Percentiles rank a stretch among this genome's conserved stretches.
Conservation (phyloP, 2,113 vertebrate genomes). For the Phyllostomus discolor region DNA sequence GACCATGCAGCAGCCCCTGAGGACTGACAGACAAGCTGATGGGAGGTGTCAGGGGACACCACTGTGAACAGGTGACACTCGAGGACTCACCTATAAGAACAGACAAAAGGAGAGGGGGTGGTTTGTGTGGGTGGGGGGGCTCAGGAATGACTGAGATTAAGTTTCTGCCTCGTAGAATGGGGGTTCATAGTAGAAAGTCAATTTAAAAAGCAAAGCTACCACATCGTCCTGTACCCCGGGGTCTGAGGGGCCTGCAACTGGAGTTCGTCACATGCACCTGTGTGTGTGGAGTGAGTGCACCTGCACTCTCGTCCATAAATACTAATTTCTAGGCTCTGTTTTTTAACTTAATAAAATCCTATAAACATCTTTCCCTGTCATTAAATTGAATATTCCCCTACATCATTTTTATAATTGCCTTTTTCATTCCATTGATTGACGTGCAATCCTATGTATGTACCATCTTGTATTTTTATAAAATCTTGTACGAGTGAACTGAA, state of each 20-base stretch:
- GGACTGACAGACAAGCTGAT: background rate
- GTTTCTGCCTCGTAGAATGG: background rate
- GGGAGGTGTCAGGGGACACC: background rate
- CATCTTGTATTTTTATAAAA: background rate
- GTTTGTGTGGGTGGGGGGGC: background rate
- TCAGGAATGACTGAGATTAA: background rate
- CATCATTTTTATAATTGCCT: background rate
- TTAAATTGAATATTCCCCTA: slow-evolving; percentile 17
- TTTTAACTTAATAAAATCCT: background rate
- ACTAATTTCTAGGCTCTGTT: background rate
- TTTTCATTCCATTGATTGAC: background rate
- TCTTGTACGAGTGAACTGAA: background rate
- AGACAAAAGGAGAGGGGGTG: background rate
- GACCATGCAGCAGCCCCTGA: too few species aligned
- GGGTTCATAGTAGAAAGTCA: background rate
- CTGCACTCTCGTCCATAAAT: background rate
- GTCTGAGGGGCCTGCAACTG: background rate
- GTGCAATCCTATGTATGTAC: background rate
- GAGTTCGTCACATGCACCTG: background rate
- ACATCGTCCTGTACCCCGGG: background rate
- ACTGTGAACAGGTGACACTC: background rate
- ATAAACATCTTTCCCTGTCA: background rate
- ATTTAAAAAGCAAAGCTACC: background rate
- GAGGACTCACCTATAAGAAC: background rate
- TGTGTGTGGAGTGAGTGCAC: background rate